Base-by-base conservation (phyloP, 2,888 invertebrate genomes). In the Thera obeliscata region DNA sequence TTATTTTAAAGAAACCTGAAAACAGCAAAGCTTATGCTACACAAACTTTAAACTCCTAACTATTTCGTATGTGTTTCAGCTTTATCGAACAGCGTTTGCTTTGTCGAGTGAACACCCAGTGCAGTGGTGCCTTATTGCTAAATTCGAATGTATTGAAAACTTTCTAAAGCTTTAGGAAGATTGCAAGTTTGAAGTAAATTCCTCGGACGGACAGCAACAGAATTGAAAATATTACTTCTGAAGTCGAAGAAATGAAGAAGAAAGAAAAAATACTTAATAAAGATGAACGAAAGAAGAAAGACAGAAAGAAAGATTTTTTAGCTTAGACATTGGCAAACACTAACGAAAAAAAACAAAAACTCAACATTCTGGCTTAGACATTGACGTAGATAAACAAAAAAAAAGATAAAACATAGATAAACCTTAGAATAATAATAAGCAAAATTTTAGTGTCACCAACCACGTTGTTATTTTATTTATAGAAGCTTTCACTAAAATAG, bases 71-170 rank as follows among this genome's bases (percentile, higher is more conserved):
- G 68, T 70, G 66, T 70, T 68, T 70, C 70, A 74, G 70, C 70
- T 74, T 70, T 72, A 72, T 70, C 65, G 70, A 69, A 74, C 70
- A 72, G 66, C 61, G 67, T 74, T 73, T 68, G 69, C 66, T 72
- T 69, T 72, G 72, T 71, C 66, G 71, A 64, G 55, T 60, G 60
- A 67, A 70, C 61, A 64, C 64, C 62, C 68, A 66, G 56, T 67
- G 52, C 68, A 66, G 56, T 67, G 52, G 61, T 70, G 69, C 65
- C 67, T 70, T 71, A 73, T 73, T 67, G 66, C 58, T 62, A 66
- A 71, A 71, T 71, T 66, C 61, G 60, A 72, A 73, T 71, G 71
- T 65, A 73, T 66, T 65, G 66, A 65, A 48, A 70, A 71, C 52
- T 70, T 74, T 70, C 62, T 67, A 71, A 71, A 72, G 72, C 71